Evolutionary conservation across 2,113 vertebrate genomes (phyloP).

Genomic region (Danionella cerebrum): DNA sequence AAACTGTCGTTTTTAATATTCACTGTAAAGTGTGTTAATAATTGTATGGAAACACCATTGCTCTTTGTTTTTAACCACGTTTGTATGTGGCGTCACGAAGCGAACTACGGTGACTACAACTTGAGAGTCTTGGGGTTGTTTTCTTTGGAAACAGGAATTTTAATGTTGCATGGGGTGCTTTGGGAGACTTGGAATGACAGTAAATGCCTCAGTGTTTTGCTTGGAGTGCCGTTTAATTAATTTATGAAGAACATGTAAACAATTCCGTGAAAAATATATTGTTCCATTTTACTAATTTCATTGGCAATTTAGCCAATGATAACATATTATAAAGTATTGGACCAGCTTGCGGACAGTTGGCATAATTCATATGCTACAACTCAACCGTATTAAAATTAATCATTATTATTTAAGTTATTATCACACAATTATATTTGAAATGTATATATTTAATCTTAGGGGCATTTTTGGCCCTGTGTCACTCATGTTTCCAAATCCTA

Average conservation of each 20-base stretch:
- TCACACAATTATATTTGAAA: too few relatives aligned
- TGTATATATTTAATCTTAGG: too few relatives aligned
- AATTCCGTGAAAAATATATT: background rate
- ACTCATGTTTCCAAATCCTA: background rate
- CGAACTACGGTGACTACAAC: background rate
- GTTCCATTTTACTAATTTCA: too few relatives aligned
- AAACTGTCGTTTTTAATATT: background rate
- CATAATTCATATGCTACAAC: too few relatives aligned
- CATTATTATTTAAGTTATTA: too few relatives aligned
- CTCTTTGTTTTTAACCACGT: background rate
- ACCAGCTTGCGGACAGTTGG: too few relatives aligned
- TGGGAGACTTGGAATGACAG: background rate
- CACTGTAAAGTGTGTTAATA: background rate
- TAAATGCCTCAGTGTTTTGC: background rate
- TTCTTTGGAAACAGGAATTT: background rate
- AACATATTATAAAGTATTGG: too few relatives aligned
- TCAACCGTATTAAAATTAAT: too few relatives aligned
- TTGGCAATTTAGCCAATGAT: too few relatives aligned
- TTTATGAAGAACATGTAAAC: background rate
- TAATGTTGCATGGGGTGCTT: background rate
- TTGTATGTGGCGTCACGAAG: background rate
- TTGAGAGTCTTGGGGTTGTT: background rate
- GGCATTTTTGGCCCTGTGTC: background rate
- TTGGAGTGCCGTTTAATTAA: background rate
- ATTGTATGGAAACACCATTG: background rate